Conservation (phyloP, 2,113 vertebrate species). For the Loxodonta africana region DNA sequence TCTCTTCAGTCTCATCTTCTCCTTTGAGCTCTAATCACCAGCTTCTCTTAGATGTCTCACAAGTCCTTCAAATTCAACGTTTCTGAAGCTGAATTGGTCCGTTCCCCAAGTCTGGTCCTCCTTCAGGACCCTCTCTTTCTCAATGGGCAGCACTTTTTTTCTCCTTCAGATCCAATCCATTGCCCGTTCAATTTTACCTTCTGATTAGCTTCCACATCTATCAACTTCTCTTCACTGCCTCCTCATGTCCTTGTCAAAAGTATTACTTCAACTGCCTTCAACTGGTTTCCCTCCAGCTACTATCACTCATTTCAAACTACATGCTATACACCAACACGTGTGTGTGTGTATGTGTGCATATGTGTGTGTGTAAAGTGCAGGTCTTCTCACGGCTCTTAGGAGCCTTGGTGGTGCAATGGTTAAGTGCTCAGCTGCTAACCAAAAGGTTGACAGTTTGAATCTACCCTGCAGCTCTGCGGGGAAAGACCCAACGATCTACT, state of each 20-base stretch:
- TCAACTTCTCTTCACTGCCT: neutral
- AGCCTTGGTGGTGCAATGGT: neutral
- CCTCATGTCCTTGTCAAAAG: neutral
- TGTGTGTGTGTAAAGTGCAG: neutral
- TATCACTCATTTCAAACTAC: neutral
- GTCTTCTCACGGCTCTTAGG: neutral
- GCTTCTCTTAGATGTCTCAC: neutral
- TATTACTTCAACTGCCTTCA: neutral
- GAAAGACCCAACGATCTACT: neutral
- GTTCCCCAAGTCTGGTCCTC: neutral
- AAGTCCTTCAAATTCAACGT: neutral
- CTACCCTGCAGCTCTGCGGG: neutral
- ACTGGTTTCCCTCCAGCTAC: neutral
- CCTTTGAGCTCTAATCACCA: neutral
- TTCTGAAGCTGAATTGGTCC: neutral
- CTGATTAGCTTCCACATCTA: neutral
- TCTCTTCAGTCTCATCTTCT: neutral
- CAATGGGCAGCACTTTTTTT: neutral
- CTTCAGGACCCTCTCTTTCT: neutral
- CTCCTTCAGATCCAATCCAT: neutral
- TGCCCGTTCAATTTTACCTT: neutral
- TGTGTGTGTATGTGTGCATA: neutral
- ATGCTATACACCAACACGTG: neutral
- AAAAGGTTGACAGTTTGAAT: neutral
- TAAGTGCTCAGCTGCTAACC: neutral